These are phyloP conservation scores for Acrobasis consociella DNA, from an alignment of 2,888 invertebrate species.

Conservation along the genomic window DNA sequence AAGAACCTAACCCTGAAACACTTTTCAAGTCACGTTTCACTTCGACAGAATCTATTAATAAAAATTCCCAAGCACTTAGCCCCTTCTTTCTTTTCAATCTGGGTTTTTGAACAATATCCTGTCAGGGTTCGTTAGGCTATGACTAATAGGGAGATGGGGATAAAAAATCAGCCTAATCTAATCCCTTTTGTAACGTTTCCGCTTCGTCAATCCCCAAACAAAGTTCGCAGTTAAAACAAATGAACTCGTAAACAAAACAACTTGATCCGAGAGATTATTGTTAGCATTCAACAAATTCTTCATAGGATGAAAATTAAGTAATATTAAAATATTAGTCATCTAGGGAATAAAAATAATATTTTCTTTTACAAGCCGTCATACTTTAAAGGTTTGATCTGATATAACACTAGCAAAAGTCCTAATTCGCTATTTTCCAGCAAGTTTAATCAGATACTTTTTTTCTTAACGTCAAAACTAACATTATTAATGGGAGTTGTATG, in stretches of 20 bases:
- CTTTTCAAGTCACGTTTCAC: too few relatives aligned
- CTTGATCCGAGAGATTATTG: constrained; percentile 15
- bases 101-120: constrained; percentile 27
- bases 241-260: constrained; percentile 45
- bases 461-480: too few relatives aligned
- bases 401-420: too few relatives aligned
- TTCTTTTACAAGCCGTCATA: too few relatives aligned
- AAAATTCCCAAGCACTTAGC: background rate
- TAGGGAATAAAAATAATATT: background rate
- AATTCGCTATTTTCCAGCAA: too few relatives aligned
- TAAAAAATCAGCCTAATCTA: constrained; percentile 34
- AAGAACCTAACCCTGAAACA: too few relatives aligned
- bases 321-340: background rate
- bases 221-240: constrained; percentile 46
- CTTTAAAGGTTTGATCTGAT: too few relatives aligned
- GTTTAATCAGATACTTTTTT: too few relatives aligned
- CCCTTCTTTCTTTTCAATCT: background rate
- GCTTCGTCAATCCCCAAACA: constrained; percentile 41
- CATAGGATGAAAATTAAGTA: background rate
- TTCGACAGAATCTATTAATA: background rate
- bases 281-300: constrained; percentile 8
- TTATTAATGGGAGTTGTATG: too few relatives aligned
- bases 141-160: constrained; percentile 32
- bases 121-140: constrained; percentile 40
- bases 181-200: constrained; percentile 39